Evolutionary conservation across 2,888 invertebrate genomes (phyloP).

Genomic region (Parnassius orleans): DNA sequence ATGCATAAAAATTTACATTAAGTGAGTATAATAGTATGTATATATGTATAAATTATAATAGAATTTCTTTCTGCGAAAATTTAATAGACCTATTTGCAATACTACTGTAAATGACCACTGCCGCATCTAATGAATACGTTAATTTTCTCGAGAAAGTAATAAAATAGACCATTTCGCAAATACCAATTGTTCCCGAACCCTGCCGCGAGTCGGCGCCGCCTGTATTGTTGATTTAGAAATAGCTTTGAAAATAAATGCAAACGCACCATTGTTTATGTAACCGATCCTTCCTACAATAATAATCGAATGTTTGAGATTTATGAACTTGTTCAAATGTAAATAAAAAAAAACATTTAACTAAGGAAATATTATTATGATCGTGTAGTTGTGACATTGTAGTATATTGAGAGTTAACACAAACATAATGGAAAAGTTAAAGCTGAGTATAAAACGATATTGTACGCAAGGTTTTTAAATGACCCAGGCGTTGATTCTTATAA

Average conservation of each 20-base stretch:
- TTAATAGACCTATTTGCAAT: conserved; percentile 8
- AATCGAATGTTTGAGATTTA: conserved; percentile 12
- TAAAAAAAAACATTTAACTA: too few relatives aligned
- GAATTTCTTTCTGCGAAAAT: conserved; percentile 6
- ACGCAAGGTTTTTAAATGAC: too few relatives aligned
- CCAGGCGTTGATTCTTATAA: too few relatives aligned
- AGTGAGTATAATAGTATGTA: too few relatives aligned
- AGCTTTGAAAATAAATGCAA: conserved; percentile 27
- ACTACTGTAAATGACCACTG: conserved; percentile 7
- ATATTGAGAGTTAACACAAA: too few relatives aligned
- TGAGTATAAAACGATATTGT: too few relatives aligned
- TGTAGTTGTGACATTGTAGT: too few relatives aligned
- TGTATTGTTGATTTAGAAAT: conserved; percentile 29
- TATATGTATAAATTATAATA: not conserved
- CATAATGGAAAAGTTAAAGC: too few relatives aligned
- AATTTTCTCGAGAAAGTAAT: conserved; percentile 17
- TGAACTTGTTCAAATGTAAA: too few relatives aligned
- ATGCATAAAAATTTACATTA: too few relatives aligned
- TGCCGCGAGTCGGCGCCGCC: conserved; percentile 10
- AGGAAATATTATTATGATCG: too few relatives aligned
- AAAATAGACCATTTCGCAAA: conserved; percentile 13
- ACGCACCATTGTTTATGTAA: conserved; percentile 33
- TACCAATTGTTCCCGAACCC: conserved; percentile 19
- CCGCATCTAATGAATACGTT: conserved; percentile 16
- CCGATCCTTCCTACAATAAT: conserved; percentile 34